Evolutionary conservation across 2,797 vertebrate species (phyloP), one percentile per base, ranked within the genome.

Genomic region (Hybognathus amarus): DNA sequence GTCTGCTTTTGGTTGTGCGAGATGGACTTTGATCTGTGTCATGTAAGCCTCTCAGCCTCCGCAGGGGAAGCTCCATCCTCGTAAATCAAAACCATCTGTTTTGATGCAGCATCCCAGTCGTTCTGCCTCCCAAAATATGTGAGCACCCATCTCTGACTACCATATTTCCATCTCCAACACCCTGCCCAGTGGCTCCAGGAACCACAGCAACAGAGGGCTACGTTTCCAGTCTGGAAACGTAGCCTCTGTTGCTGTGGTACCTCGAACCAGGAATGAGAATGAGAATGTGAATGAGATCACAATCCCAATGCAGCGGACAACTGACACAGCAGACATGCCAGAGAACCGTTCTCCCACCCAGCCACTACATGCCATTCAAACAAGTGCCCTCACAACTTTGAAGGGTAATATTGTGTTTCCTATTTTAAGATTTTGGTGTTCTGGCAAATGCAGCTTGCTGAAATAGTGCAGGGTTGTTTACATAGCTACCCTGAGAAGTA

Each of bases 61-160:
- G 6, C 13, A 12, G 22, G 15, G 22, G 59, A 71, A 73, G 47
- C 64, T 69, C 64, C 66, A 81, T 61, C 90, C 85, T 88, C 89
- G 90, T 92, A 93, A 94, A 94, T 92, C 88, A 92, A 92, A 93
- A 92, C 93, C 94, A 94, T 93, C 94, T 94, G 93, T 94, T 93
- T 92, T 82, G 90, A 87, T 90, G 88, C 89, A 90, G 89, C 91
- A 92, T 93, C 92, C 88, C 76, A 59, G 20, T 56, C 15, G 4
- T 68, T 59, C 69, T 77, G 66, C 56, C 68, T 70, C 59, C 45
- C 71, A 7, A 88, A 90, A 64, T 64, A 88, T 45, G 80, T 83
- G 38, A 33, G n/a, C 59, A 52, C 69, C 33, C 45, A 82, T 74
- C 22, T 52, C 67, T 64, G n/a, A 54, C 30, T 27, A 75, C 15